Evolutionary conservation across 1,140 invertebrate species (phyloP).

Genomic region (Archivesica marissinica): DNA sequence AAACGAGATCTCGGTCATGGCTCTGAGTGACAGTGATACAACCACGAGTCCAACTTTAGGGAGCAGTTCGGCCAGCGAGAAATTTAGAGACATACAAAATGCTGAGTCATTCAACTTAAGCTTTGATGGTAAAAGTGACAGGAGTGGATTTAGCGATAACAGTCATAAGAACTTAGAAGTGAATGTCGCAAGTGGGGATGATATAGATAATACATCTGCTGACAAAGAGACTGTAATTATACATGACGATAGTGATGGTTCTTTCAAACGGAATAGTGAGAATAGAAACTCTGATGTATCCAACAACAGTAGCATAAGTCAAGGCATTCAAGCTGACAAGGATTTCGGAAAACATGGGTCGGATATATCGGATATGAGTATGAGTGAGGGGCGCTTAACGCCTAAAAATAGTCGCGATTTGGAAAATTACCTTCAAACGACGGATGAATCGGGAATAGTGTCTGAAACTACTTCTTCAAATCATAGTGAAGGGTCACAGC

Average conservation of each 20-base stretch:
- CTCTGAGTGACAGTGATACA: conserved; percentile 68
- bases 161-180: conserved; percentile 16
- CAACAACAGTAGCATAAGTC: conserved; percentile 70
- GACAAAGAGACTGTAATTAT: conserved; percentile 40
- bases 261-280: conserved; percentile 64
- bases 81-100: conserved; percentile 40
- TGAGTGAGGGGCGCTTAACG: conserved; percentile 46
- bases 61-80: conserved; percentile 60
- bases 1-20: conserved; percentile 43
- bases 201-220: conserved; percentile 60
- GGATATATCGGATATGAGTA: conserved; percentile 58
- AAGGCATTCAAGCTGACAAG: conserved; percentile 56
- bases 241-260: conserved; percentile 30
- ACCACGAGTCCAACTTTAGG: conserved; percentile 58
- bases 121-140: conserved; percentile 60
- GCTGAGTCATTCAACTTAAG: conserved; percentile 43
- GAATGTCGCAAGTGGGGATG: conserved; percentile 9
- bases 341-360: conserved; percentile 49
- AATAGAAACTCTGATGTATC: conserved; percentile 69
- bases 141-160: conserved; percentile 49
- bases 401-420: conserved; percentile 53
- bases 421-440: conserved; percentile 53
- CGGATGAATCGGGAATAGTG: conserved; percentile 68
- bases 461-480: conserved; percentile 67
- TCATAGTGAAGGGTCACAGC: conserved; percentile 70